phyloP scores from a whole-genome alignment of 2,888 invertebrate species.

The Mesodorylaimus sp. region DNA sequence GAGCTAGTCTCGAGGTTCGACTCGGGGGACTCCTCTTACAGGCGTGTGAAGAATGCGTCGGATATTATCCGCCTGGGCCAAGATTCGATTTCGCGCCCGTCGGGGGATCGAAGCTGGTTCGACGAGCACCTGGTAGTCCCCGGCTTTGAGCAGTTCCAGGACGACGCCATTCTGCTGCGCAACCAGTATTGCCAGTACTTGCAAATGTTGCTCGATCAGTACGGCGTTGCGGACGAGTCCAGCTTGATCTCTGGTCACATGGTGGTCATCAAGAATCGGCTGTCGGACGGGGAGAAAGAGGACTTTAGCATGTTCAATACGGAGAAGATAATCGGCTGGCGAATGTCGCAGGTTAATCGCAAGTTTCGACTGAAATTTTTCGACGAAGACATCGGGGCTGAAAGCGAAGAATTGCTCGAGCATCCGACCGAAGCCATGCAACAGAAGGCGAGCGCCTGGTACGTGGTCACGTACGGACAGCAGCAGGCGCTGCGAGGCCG shows the following conservation, averaged over 20 bases:
- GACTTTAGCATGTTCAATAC: slow-evolving; percentile 24
- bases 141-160: slow-evolving; percentile 11
- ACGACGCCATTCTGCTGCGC: slow-evolving; percentile 2
- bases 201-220: slow-evolving; percentile 20
- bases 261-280: slow-evolving; percentile 17
- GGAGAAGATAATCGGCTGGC: slow-evolving; percentile 22
- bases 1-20: not conserved
- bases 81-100: no score
- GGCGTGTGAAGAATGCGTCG: slow-evolving; percentile 16
- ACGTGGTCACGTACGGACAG: slow-evolving; percentile 8
- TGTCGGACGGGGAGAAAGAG: slow-evolving; percentile 24
- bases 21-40: not conserved
- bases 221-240: slow-evolving; percentile 22
- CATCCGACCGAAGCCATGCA: not conserved
- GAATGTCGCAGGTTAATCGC: slow-evolving; percentile 16
- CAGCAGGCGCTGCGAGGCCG: not conserved
- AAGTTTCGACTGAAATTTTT: slow-evolving; percentile 18
- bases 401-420: not conserved
- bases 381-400: slow-evolving; percentile 11
- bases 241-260: slow-evolving; percentile 19
- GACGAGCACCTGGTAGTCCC: slow-evolving; percentile 10
- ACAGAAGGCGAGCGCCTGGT: slow-evolving; percentile 10
- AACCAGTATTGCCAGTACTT: slow-evolving; percentile 7
- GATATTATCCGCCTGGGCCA: slow-evolving; percentile 15
- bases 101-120: not conserved